Base-by-base conservation (phyloP, 1,140 invertebrate genomes). In the Drosophila oshimai region DNA sequence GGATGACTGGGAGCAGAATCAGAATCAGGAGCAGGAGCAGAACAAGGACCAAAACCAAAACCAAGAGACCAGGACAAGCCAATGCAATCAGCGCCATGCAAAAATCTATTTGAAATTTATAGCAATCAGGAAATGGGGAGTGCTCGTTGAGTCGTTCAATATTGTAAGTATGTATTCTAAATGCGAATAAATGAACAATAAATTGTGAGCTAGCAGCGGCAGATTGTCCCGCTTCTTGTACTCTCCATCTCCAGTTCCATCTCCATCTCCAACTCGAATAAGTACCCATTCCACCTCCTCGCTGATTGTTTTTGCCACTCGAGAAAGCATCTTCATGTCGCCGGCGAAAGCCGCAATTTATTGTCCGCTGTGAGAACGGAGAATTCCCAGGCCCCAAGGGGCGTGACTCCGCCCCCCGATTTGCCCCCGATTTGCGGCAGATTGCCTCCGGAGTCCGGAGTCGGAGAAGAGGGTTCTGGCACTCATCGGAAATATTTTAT, bases 151-250 rank as follows among this genome's bases (percentile, higher is more conserved):
- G 41, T 49, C 58, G 33, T 65, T 65, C 58, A 49, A 65, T 65
- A 64, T 64, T 64, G 60, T 34, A 17, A 36, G 31, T 64, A 22
- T 47, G 39, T 64, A 64, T 65, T 65, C 61, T 29, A 64, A 64
- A 65, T 65, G 67, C 53, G 49, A 72, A 73, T 77, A 77, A 78
- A 72, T 73, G 61, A 72, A 67, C 74, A 78, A 65, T 78, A 73
- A 78, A 72, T 77, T 77, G 45, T 34, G 22, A 34, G 65, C 57
- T 15, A 41, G 45, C 61, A 34, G 24, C 28, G 64, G 50, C 67
- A 70, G 42, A 70, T 69, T 69, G 41, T 57, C 4, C 24, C 15
- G 28, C 9, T 45, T 28, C 42, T 39, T 29, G 31, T 39, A 62
- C 33, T n/a, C n/a, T n/a, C n/a, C n/a, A n/a, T n/a, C n/a, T n/a